Evolutionary conservation across 2,797 vertebrate genomes (phyloP), one percentile per base, ranked within the genome.

Genomic region (Hafferia zeledoni): DNA sequence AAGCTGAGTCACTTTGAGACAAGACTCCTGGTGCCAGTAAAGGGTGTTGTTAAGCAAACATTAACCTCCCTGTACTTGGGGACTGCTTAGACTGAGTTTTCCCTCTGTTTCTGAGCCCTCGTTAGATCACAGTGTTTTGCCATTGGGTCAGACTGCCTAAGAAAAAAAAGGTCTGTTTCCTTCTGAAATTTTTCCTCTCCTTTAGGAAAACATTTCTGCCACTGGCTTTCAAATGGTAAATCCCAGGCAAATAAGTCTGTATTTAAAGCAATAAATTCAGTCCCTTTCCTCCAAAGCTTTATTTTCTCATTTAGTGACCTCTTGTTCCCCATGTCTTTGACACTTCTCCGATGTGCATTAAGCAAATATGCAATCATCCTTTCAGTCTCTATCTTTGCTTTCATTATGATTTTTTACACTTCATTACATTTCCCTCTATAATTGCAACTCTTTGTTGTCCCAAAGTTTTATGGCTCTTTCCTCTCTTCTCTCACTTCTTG

Each of bases 361-460:
- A 97, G 88, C 93, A 95, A 90, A 96, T 94, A 87, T 93, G 75
- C 96, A 95, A 94, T 96, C 91, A 87, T 89, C 85, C 71, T 91
- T 93, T 95, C 85, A 74, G n/a, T 93, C 79, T 91, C 76, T 84
- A 90, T 90, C 91, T 96, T 94, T 92, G 83, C 89, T 93, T 97
- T 96, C 93, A 94, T 95, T 96, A 96, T 96, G 92, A 96, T 95
- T 87, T 95, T 97, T 97, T 96, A 89, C 92, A 96, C 95, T 97
- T 97, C 92, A 79, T 83, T 96, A 82, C 81, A 75, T 92, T 95
- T 94, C 87, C 74, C 85, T 95, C 94, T 93, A 76, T 88, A 89
- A 95, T 78, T 90, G 83, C 53, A 95, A 84, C 71, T 90, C 90
- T 93, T 87, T 82, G 56, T 74, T 95, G 65, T 88, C 55, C 87